Percentiles rank a stretch among this genome's conserved stretches.
Conservation (phyloP, 2,888 invertebrate species). For the Orchesella flavescens region DNA sequence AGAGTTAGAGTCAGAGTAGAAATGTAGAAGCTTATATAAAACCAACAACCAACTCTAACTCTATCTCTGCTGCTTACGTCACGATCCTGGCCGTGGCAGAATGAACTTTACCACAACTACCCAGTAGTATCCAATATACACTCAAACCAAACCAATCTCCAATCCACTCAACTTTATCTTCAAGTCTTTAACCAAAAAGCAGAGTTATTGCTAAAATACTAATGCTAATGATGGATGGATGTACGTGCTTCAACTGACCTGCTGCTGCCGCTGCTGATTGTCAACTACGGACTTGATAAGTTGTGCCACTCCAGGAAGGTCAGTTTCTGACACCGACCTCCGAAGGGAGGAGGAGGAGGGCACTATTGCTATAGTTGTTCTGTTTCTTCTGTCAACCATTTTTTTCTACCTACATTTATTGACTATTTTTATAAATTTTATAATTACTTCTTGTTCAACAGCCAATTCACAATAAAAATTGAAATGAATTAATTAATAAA, state of each 20-base stretch:
- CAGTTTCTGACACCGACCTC: constrained; percentile 68
- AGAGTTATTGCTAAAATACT: no score
- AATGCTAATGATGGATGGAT: constrained; percentile 28
- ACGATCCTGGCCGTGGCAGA: background rate
- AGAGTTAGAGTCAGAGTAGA: no score
- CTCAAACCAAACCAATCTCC: no score
- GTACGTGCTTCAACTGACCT: constrained; percentile 1
- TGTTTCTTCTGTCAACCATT: constrained; percentile 62
- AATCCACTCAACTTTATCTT: no score
- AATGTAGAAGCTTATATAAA: no score
- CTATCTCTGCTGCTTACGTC: constrained; percentile 8
- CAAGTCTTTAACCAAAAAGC: no score
- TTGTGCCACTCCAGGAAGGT: constrained; percentile 67
- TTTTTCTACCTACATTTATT: constrained; percentile 4
- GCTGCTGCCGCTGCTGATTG: constrained; percentile 51
- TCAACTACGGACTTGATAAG: constrained; percentile 65
- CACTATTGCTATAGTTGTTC: constrained; percentile 68
- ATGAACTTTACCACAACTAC: background rate
- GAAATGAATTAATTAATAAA: background rate
- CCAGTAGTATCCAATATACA: no score
- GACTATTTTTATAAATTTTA: background rate
- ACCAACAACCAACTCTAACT: no score
- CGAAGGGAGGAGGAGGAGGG: constrained; percentile 59
- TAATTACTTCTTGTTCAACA: background rate
- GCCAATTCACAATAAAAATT: background rate